A percentile compares a stretch with the other conserved stretches of the same genome.
phyloP scores from a whole-genome alignment of 2,888 invertebrate genomes.

The Prosapia bicincta region DNA sequence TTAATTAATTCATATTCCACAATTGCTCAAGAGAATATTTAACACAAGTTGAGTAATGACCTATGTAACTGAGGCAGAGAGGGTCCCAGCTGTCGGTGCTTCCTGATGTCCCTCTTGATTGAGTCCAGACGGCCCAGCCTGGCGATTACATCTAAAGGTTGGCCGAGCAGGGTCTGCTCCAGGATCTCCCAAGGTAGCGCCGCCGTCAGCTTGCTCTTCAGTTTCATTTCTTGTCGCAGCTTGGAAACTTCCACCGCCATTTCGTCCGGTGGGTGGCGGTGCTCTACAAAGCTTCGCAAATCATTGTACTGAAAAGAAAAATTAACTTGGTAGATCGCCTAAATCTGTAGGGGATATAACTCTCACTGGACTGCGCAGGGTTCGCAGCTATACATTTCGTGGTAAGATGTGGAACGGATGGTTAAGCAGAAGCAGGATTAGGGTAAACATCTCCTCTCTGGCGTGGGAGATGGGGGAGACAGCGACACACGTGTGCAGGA shows the following conservation, averaged over 20 bases:
- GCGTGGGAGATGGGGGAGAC: too few relatives aligned
- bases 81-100: not conserved
- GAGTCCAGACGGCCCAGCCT: not conserved
- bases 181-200: not conserved
- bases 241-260: not conserved
- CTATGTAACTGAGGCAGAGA: not conserved
- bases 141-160: not conserved
- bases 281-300: not conserved
- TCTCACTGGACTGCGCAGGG: too few relatives aligned
- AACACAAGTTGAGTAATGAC: too few relatives aligned
- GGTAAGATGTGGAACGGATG: too few relatives aligned
- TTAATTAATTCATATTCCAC: too few relatives aligned
- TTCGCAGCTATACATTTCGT: too few relatives aligned
- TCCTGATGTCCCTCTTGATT: not conserved
- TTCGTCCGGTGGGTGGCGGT: not conserved
- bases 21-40: too few relatives aligned
- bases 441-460: too few relatives aligned
- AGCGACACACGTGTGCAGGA: too few relatives aligned
- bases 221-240: not conserved
- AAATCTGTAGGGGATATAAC: too few relatives aligned
- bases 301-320: not conserved
- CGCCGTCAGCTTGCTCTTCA: not conserved
- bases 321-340: too few relatives aligned
- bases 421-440: too few relatives aligned
- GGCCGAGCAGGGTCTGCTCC: not conserved